Conservation (phyloP, 2,797 vertebrate genomes). For the Cossypha dichroa region DNA sequence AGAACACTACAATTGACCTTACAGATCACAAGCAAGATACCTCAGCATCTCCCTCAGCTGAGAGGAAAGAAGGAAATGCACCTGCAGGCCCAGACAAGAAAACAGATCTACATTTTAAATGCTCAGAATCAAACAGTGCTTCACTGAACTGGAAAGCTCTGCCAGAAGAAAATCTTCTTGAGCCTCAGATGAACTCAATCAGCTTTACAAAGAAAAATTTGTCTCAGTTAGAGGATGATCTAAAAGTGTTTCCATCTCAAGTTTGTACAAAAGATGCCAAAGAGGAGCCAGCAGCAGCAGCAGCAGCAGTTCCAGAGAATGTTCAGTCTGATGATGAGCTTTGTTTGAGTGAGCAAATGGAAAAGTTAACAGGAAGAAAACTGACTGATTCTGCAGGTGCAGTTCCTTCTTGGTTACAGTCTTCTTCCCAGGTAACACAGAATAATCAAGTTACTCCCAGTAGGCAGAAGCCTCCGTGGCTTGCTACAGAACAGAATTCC, state of each 20-base stretch:
- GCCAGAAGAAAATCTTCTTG: not conserved
- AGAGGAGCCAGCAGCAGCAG: not conserved
- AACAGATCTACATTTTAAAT: not conserved
- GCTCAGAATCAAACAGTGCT: not conserved
- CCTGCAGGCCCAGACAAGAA: conserved; percentile 30
- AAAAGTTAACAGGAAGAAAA: conserved; percentile 67
- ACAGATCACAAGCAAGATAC: not conserved
- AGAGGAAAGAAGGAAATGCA: not conserved
- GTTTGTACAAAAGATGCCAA: not conserved
- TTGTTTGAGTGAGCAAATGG: conserved; percentile 71
- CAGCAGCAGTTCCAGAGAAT: not conserved
- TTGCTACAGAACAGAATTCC: conserved; percentile 73
- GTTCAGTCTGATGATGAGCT: conserved; percentile 65
- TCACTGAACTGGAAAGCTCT: not conserved
- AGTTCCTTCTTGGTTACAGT: conserved; percentile 86
- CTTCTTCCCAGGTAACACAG: conserved; percentile 55
- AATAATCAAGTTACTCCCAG: conserved; percentile 60
- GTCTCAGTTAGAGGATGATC: conserved; percentile 33
- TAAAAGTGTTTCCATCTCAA: conserved; percentile 21
- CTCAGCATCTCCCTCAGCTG: not conserved
- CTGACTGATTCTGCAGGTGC: conserved; percentile 68
- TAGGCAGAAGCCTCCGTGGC: conserved; percentile 80
- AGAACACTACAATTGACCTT: conserved; percentile 80
- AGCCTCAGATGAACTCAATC: not conserved
- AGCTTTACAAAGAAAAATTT: not conserved